phyloP scores from a whole-genome alignment of 2,113 vertebrate genomes.

The Campylomormyrus numenius region DNA sequence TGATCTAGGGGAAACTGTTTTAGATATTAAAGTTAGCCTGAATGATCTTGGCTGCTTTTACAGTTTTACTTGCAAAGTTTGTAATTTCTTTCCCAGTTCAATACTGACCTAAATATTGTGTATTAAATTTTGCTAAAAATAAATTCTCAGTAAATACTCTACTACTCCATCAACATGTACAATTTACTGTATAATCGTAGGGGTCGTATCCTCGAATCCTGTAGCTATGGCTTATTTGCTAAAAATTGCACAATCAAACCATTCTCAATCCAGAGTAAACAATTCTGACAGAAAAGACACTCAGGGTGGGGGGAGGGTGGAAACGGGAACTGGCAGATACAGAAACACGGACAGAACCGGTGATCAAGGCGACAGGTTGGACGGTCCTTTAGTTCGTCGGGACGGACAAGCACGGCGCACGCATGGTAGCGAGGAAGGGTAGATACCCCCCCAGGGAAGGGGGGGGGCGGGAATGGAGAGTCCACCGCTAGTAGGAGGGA shows the following conservation, averaged over 20 bases:
- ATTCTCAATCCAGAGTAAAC: slow-evolving; percentile 13
- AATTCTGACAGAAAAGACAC: slow-evolving; percentile 4
- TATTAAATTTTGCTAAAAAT: background rate
- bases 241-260: slow-evolving; percentile 16
- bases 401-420: slow-evolving; percentile 42
- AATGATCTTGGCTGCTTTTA: background rate
- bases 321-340: slow-evolving; percentile 10
- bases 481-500: slow-evolving; percentile 29
- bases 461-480: background rate
- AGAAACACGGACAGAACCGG: slow-evolving; percentile 28
- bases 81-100: background rate
- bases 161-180: background rate
- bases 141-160: background rate
- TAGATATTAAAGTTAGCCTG: background rate
- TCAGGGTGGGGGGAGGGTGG: background rate
- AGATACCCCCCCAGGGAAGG: slow-evolving; percentile 18
- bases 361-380: background rate
- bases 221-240: slow-evolving; percentile 42
- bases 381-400: background rate
- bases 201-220: background rate
- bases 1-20: background rate
- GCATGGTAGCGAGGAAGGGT: slow-evolving; percentile 30
- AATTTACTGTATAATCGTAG: background rate
- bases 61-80: background rate
- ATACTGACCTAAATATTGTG: background rate